Evolutionary conservation across 2,113 vertebrate genomes (phyloP).

Genomic region (Camelus bactrianus): DNA sequence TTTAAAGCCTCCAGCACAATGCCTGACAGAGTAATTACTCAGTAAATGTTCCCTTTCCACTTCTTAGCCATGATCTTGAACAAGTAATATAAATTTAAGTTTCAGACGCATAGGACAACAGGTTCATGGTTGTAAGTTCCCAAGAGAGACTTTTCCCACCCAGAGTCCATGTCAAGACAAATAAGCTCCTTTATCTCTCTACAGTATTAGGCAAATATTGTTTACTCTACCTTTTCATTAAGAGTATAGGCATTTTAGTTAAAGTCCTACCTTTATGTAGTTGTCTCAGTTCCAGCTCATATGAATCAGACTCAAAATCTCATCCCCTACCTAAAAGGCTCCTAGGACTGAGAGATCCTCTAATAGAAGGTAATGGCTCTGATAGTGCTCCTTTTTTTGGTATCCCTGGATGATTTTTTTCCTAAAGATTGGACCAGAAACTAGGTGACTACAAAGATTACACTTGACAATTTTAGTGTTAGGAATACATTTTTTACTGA

Average conservation of each 20-base stretch:
- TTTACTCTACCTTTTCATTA: background rate
- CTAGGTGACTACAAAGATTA: constrained; percentile 26
- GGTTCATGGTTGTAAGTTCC: background rate
- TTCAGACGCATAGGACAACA: background rate
- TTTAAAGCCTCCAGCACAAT: background rate
- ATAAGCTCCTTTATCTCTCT: background rate
- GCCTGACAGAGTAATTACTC: background rate
- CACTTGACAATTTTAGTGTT: background rate
- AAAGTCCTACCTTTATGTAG: background rate
- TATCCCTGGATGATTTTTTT: background rate
- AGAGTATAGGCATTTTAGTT: background rate
- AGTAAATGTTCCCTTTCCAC: background rate
- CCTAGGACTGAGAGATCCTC: constrained; percentile 8
- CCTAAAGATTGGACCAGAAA: background rate
- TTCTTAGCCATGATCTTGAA: background rate
- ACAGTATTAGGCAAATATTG: background rate
- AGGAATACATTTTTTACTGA: background rate
- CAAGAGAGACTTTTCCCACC: background rate
- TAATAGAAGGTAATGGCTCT: background rate
- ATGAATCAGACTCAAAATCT: background rate
- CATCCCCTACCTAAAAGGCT: background rate
- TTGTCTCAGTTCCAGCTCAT: background rate
- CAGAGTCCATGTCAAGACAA: background rate
- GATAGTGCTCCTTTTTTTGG: background rate
- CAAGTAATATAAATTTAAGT: background rate